A percentile compares a stretch with the other conserved stretches of the same genome.
Conservation (phyloP, 2,797 vertebrate genomes). For the Apogon hyalosoma region DNA sequence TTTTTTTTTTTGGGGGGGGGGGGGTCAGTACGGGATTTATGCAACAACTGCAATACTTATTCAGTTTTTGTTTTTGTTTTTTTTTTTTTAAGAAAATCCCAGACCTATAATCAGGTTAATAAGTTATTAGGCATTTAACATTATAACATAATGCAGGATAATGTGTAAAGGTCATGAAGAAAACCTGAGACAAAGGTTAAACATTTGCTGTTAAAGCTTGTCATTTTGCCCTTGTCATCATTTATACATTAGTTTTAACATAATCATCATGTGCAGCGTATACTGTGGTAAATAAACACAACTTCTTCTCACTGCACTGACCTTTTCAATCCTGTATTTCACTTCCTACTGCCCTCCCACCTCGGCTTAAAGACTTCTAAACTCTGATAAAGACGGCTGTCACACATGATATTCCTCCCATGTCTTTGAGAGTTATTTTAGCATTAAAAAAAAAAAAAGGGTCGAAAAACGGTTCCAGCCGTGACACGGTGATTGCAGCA, state of each 20-base stretch:
- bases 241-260: constrained; percentile 44
- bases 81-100: too few species aligned
- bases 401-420: constrained; percentile 23
- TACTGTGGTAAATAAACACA: constrained; percentile 19
- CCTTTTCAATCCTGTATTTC: constrained; percentile 20
- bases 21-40: too few species aligned
- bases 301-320: constrained; percentile 14
- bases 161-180: constrained; percentile 1
- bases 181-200: background rate
- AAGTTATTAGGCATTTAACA: too few species aligned
- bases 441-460: constrained; percentile 23
- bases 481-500: constrained; percentile 11
- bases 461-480: constrained; percentile 24
- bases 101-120: too few species aligned
- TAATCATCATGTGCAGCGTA: background rate
- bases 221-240: background rate
- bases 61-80: too few species aligned
- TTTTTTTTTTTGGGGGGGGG: too few species aligned
- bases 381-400: constrained; percentile 25
- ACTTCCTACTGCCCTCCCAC: constrained; percentile 13
- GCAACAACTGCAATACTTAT: too few species aligned
- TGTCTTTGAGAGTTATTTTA: constrained; percentile 29
- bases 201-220: background rate
- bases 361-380: constrained; percentile 31
- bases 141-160: too few species aligned